These are phyloP conservation scores for Paracyclopina nana DNA, from an alignment of 1,140 invertebrate genomes.

Conservation along the genomic window DNA sequence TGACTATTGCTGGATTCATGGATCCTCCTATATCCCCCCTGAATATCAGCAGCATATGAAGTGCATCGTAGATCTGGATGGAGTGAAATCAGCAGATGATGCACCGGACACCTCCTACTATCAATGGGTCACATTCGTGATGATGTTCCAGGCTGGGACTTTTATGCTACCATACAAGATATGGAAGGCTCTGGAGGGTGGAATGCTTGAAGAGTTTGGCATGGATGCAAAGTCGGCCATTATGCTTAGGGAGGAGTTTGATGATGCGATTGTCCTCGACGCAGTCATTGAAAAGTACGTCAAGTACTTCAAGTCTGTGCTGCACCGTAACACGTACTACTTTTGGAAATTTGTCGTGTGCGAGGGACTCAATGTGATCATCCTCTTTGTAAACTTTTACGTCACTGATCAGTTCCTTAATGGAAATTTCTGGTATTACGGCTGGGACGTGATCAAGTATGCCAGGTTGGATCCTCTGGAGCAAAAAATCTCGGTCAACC, in stretches of 20 bases:
- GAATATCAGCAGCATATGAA: conserved; percentile 15
- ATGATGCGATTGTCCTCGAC: conserved; percentile 14
- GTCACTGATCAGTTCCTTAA: conserved; percentile 28
- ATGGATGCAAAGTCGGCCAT: conserved; percentile 9
- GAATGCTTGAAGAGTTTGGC: conserved; percentile 5
- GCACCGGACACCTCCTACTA: conserved; percentile 13
- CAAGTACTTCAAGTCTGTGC: conserved; percentile 14
- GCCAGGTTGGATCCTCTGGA: conserved; percentile 16
- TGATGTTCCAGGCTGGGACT: conserved; percentile 10
- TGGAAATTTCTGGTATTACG: conserved; percentile 31
- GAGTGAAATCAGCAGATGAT: conserved; percentile 1
- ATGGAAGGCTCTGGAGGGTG: conserved; percentile 11
- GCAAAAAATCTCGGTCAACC: conserved; percentile 43
- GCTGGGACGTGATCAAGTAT: conserved; percentile 24
- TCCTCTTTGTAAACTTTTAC: conserved; percentile 28
- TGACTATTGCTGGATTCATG: conserved; percentile 17
- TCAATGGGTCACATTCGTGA: conserved; percentile 15
- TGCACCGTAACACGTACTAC: conserved; percentile 13
- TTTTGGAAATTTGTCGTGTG: conserved; percentile 11
- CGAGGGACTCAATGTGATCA: conserved; percentile 23
- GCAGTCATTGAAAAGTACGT: conserved; percentile 14
- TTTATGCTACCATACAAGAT: conserved; percentile 12
- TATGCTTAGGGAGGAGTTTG: conserved; percentile 3
- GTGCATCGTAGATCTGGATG: conserved; percentile 13
- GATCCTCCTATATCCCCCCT: conserved; percentile 6